Evolutionary conservation across 2,113 vertebrate species (phyloP).

Genomic region (Tiliqua scincoides): DNA sequence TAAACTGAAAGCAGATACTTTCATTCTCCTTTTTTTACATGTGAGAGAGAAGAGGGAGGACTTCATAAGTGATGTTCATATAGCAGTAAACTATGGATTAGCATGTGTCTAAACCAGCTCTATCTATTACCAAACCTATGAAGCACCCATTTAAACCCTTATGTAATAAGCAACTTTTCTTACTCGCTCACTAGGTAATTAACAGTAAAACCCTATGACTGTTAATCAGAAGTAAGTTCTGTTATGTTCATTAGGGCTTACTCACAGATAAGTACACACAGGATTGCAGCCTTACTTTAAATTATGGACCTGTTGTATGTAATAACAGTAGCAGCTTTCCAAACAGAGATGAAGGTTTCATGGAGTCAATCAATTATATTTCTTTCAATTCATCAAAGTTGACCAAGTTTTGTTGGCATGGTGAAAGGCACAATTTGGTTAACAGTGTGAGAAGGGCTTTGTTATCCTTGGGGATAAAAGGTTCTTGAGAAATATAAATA

Average conservation of each 20-base stretch:
- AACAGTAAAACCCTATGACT: no score
- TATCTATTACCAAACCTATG: not conserved
- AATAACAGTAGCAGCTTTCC: constrained; percentile 26
- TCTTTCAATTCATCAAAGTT: constrained; percentile 28
- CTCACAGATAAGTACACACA: no score
- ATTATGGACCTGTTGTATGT: not conserved
- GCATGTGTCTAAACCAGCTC: no score
- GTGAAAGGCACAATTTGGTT: not conserved
- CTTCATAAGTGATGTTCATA: no score
- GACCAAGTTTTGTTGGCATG: constrained; percentile 14
- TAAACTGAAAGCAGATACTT: no score
- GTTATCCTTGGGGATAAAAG: constrained; percentile 48
- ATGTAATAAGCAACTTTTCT: not conserved
- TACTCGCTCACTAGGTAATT: not conserved
- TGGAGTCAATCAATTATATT: not conserved
- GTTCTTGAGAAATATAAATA: constrained; percentile 36
- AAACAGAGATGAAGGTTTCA: constrained; percentile 23
- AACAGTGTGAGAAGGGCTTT: constrained; percentile 19
- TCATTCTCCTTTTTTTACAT: no score
- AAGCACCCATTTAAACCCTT: not conserved
- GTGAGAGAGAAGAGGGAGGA: no score
- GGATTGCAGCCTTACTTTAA: no score
- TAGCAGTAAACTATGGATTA: no score
- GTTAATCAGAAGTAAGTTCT: no score
- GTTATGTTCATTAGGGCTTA: no score